Base-by-base conservation (phyloP, 2,888 invertebrate species). In the Reticulitermes lucifugus region DNA sequence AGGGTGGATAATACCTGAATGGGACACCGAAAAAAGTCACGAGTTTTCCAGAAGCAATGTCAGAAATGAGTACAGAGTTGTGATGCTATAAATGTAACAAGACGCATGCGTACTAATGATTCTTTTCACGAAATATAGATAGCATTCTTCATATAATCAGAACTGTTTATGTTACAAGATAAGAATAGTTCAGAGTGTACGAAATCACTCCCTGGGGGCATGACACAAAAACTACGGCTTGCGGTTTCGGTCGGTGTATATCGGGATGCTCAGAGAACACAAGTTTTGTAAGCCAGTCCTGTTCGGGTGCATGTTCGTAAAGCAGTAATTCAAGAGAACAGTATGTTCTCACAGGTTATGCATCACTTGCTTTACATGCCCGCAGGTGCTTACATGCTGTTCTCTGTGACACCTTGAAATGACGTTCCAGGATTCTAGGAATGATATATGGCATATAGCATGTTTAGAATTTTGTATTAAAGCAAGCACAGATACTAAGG, bases 311-410 rank as follows among this genome's bases (percentile, higher is more conserved):
- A n/a, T 77, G 77, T 51, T 77, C 29, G 51, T n/a, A 77, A 77
- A 77, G 77, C 51, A 46, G 46, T 77, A 46, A 46, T 77, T 77
- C 46, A 77, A 77, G 77, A 77, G 51, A 46, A 46, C n/a, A 77
- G 7, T 46, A 46, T 77, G 77, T 77, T 46, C 41, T 77, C 77
- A 77, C 77, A 77, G 77, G 46, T 77, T 77, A 77, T 77, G 77
- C 77, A 77, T 77, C 77, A 46, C 77, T 77, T 46, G 22, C 77
- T 77, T 77, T n/a, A 43, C n/a, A 77, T 51, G n/a, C 51, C 77
- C 77, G 9, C 41, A 46, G 77, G 77, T 46, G 77, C 21, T 51
- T 22, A 35, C 43, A 41, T 75, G 77, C 46, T 46, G 46, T 46
- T 9, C 46, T 43, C 25, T 46, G n/a, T 77, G 77, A 46, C 77